Evolutionary conservation across 2,797 vertebrate species (phyloP), one percentile per base, ranked within the genome.

Genomic region (Chaetophractus vellerosus): DNA sequence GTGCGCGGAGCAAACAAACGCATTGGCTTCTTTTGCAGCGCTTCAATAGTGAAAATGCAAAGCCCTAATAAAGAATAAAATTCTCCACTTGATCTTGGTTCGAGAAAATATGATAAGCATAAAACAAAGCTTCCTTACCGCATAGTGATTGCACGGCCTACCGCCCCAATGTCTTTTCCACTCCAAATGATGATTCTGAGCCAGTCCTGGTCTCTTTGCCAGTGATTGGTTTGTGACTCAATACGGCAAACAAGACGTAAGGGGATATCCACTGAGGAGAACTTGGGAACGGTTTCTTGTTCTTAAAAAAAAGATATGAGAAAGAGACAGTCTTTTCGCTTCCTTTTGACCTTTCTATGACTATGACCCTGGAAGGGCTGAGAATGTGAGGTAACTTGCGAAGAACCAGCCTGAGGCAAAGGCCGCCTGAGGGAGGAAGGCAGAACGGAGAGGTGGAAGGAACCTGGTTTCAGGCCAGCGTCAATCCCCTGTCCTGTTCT

Each of bases 71-170:
- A 33, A 59, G 52, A 93, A 55, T 18, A 84, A 33, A 76, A 75
- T 76, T 61, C 4, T 72, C 45, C 59, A 33, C 75, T 90, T 80
- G 36, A 92, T 66, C 91, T 86, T 83, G 38, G 57, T 61, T 87
- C 11, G 21, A 74, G 26, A 38, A 87, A 78, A 26, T 63, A 21
- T 38, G 38, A 69, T 64, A 84, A 72, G 5, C 74, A 69, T 69
- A 72, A 86, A 72, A 55, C 18, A 45, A 89, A 80, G 41, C 26
- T 41, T 66, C 5, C 19, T 61, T 85, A 64, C 55, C 36, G 41
- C 26, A 12, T 0, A 26, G n/a, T 45, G n/a, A 21, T 79, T 5
- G 2, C 71, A 10, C 33, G 68, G 26, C 52, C 33, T 31, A 48
- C 10, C 55, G 10, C 3, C 21, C 71, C 71, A 41, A 2, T 11